A percentile compares a stretch with the other conserved stretches of the same genome.
These are phyloP conservation scores for Trinorchestia longiramus DNA, from an alignment of 1,140 invertebrate genomes.

Conservation along the genomic window DNA sequence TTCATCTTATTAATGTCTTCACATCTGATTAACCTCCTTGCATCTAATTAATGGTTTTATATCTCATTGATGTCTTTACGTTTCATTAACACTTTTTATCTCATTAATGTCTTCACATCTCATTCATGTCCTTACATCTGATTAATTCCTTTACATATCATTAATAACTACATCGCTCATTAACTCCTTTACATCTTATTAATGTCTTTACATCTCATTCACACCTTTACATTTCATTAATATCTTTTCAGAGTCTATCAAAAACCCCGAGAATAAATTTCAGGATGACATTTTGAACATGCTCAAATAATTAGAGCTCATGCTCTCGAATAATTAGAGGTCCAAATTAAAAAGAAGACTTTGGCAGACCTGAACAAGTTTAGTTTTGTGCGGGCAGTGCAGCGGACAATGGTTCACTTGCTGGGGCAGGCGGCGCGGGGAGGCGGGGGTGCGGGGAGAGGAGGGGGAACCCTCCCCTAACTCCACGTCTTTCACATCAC, in stretches of 20 bases:
- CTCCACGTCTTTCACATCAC: slow-evolving; percentile 27
- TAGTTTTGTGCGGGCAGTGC: slow-evolving; percentile 36
- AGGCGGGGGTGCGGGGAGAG: slow-evolving; percentile 31
- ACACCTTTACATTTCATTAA: too few relatives aligned
- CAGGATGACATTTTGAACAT: neutral
- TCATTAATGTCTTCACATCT: too few relatives aligned
- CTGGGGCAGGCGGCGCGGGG: neutral
- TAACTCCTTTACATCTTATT: too few relatives aligned
- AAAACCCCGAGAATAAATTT: neutral
- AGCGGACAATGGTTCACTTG: neutral
- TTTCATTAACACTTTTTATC: too few relatives aligned
- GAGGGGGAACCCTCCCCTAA: slow-evolving; percentile 2
- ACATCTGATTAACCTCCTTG: too few relatives aligned
- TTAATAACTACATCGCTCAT: too few relatives aligned
- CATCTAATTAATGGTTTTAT: too few relatives aligned
- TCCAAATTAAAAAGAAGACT: neutral
- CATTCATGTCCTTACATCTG: too few relatives aligned
- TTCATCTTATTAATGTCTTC: too few relatives aligned
- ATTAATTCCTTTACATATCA: too few relatives aligned
- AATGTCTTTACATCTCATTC: too few relatives aligned
- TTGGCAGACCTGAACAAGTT: slow-evolving; percentile 22
- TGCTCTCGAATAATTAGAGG: neutral
- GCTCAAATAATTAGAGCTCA: neutral
- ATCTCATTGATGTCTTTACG: too few relatives aligned
- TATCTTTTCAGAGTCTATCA: neutral